Conservation (phyloP, 2,113 vertebrate genomes). For the Grallaria varia region DNA sequence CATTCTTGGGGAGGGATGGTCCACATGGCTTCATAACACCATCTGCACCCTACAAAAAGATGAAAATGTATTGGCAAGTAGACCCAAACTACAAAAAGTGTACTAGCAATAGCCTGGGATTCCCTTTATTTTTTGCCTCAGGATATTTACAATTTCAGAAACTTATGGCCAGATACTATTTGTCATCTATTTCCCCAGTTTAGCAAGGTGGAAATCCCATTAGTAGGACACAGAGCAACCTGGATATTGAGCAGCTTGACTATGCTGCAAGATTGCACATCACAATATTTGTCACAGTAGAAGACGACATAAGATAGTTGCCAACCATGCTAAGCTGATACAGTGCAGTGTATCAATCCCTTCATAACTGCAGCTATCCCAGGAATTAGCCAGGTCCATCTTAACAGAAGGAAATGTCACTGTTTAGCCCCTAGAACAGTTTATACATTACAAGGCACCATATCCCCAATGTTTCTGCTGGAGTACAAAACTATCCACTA, state of each 20-base stretch:
- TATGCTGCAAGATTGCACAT: not conserved
- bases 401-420: not conserved
- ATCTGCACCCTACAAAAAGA: not conserved
- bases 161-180: not conserved
- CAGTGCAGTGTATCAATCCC: rapidly evolving
- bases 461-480: not conserved
- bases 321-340: not conserved
- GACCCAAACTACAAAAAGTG: not conserved
- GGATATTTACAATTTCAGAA: not conserved
- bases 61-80: not conserved
- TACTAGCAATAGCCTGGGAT: not conserved
- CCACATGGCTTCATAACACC: not conserved
- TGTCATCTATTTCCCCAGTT: not conserved
- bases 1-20: not conserved
- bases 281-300: not conserved
- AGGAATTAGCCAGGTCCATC: not conserved
- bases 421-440: not conserved
- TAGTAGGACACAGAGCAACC: not conserved
- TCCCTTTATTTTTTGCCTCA: not conserved
- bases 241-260: not conserved
- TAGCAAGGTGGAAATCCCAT: not conserved
- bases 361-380: not conserved
- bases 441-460: rapidly evolving
- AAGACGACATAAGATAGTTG: not conserved
- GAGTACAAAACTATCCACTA: not conserved